Conservation (phyloP, 23 tunicate species). For the Trididemnum nubilum region DNA sequence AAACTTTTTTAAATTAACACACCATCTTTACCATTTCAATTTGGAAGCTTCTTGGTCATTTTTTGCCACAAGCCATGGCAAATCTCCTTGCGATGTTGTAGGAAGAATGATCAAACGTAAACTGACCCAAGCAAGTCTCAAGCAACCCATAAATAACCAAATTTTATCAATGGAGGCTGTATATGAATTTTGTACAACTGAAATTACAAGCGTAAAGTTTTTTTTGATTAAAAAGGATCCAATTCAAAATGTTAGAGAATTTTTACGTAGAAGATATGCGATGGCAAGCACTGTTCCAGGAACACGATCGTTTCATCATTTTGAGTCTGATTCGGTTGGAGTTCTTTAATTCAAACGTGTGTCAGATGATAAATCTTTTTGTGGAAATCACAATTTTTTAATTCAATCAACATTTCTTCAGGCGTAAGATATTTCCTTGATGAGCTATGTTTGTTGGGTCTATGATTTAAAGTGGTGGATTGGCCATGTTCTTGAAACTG, state of each 20-base stretch:
- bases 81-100: slow-evolving; percentile 37
- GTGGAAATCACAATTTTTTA: slow-evolving; percentile 17
- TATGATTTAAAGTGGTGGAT: too few species aligned
- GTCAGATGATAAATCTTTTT: slow-evolving; percentile 20
- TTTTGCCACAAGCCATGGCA: slow-evolving; percentile 65
- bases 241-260: too few species aligned
- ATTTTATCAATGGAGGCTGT: too few species aligned
- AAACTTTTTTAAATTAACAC: slow-evolving; percentile 25
- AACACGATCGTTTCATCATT: slow-evolving; percentile 20
- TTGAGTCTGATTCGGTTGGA: slow-evolving; percentile 20
- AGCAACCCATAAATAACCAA: slow-evolving; percentile 2
- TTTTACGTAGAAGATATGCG: neutral
- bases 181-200: too few species aligned
- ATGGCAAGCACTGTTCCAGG: slow-evolving; percentile 23
- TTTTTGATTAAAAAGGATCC: too few species aligned
- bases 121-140: slow-evolving; percentile 23
- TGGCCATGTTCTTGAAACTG: too few species aligned
- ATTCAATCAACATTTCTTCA: neutral
- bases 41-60: slow-evolving; percentile 16
- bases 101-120: slow-evolving; percentile 22
- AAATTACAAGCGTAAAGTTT: too few species aligned
- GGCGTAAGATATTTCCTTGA: slow-evolving; percentile 8
- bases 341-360: slow-evolving; percentile 7
- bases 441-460: slow-evolving; percentile 21
- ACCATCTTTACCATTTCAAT: slow-evolving; percentile 8